Conservation (phyloP, 2,888 invertebrate genomes). For the Ryuthela nishihirai region DNA sequence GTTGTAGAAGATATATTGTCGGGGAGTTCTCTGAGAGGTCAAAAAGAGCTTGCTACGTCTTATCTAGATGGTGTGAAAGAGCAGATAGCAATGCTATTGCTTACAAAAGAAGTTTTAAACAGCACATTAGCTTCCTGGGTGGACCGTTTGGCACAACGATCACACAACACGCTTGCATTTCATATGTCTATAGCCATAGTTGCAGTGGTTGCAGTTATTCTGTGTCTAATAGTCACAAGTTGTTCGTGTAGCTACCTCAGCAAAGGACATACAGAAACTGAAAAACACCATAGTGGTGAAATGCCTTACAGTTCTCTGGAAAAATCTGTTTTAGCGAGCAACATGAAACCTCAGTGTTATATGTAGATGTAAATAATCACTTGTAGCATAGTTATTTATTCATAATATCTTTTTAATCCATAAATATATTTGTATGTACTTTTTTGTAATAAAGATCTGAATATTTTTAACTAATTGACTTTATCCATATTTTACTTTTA, state of each 20-base stretch:
- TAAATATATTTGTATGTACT: conserved; percentile 31
- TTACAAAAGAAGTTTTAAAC: conserved; percentile 41
- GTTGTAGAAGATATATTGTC: conserved; percentile 34
- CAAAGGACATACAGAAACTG: conserved; percentile 26
- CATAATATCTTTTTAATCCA: conserved; percentile 17
- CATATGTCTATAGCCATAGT: conserved; percentile 38
- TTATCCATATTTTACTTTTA: too few relatives aligned
- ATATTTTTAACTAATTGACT: too few relatives aligned
- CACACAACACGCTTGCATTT: conserved; percentile 37
- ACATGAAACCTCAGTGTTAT: conserved; percentile 39
- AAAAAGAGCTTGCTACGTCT: conserved; percentile 25
- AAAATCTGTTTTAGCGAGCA: conserved; percentile 25
- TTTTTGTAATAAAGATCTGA: too few relatives aligned
- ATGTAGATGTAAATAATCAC: conserved; percentile 19
- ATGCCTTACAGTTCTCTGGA: conserved; percentile 28
- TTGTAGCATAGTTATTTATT: conserved; percentile 29
- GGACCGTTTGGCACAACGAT: conserved; percentile 25
- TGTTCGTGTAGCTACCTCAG: conserved; percentile 35
- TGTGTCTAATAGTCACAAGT: conserved; percentile 38
- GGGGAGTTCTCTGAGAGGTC: conserved; percentile 23
- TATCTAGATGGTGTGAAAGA: conserved; percentile 40
- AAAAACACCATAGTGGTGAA: conserved; percentile 22
- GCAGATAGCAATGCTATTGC: conserved; percentile 38
- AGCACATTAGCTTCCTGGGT: conserved; percentile 30
- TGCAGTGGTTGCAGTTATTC: conserved; percentile 35